Base-by-base conservation (phyloP, 2,888 invertebrate genomes). In the Oeneis ivallda region DNA sequence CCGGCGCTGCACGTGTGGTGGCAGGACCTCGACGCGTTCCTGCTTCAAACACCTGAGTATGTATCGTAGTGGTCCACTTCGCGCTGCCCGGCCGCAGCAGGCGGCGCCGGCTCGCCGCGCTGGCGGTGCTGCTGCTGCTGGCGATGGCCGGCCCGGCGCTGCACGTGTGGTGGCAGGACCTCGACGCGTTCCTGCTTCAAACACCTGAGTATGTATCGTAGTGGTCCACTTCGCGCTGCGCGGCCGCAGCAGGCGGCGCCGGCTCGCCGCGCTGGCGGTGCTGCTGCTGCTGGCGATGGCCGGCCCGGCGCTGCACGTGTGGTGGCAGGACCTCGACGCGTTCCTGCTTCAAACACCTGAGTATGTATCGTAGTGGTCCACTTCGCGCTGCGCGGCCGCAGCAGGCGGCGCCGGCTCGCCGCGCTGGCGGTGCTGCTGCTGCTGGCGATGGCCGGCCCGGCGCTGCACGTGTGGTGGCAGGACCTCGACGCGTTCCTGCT, bases 401-500 rank as follows among this genome's bases (percentile, higher is more conserved):
- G 49, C 26, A 6, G 1, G 2, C 50, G 13, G 11, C 50, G 50
- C 13, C 39, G 50, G 9, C 19, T 50, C 1, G 1, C 10, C 17
- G 13, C 50, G 7, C 39, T 60, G 19, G 19, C 19, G 8, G 15
- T 7, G 9, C 50, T 78, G 54, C 58, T 72, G 8, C n/a, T 71
- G 15, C 19, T 70, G 0, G 70, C 76, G 1, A 64, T 74, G 56
- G 39, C 70, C 11, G 67, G 69, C 0, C 74, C 77, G 0, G 77
- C 74, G 0, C 59, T 72, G 13, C 75, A 76, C 32, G 77, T 77
- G 1, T 79, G 76, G 71, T 54, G 72, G 11, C 74, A 77, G 39
- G 71, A 76, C 53, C 57, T 77, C 13, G 77, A 79, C n/a, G 78
- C 76, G 0, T 68, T 76, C n/a, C n/a, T n/a, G n/a, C n/a, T n/a